A percentile compares a stretch with the other conserved stretches of the same genome.
These are phyloP conservation scores for Pachypanchax playfairii DNA, from an alignment of 2,113 vertebrate species.

Conservation along the genomic window DNA sequence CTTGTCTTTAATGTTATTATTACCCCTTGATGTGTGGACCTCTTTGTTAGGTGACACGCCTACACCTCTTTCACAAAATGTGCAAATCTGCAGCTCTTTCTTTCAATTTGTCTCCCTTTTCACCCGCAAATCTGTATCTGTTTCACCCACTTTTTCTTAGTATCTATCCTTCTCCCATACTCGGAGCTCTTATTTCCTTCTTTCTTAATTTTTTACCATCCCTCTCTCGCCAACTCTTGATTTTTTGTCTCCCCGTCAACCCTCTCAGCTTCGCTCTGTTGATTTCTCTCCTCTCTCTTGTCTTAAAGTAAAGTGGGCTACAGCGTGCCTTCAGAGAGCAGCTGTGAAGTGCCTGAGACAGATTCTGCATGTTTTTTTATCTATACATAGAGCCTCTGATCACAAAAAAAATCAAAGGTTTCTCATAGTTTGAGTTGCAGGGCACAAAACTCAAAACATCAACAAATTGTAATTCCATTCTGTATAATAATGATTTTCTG, in stretches of 20 bases:
- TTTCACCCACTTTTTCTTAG: neutral
- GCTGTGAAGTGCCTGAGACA: conserved; percentile 10
- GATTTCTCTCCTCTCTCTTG: conserved; percentile 37
- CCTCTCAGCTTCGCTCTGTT: conserved; percentile 50
- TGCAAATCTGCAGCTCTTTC: neutral
- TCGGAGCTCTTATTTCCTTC: neutral
- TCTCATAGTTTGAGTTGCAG: conserved; percentile 34
- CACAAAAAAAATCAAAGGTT: conserved; percentile 52
- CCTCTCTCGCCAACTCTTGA: conserved; percentile 24
- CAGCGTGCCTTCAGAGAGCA: conserved; percentile 45
- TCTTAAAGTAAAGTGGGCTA: conserved; percentile 62
- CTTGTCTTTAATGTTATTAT: neutral
- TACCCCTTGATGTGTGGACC: conserved; percentile 34
- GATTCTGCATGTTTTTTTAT: conserved; percentile 22
- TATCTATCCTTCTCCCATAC: neutral
- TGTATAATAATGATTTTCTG: conserved; percentile 14
- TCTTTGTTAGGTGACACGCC: conserved; percentile 32
- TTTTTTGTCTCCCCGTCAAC: conserved; percentile 49
- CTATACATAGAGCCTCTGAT: conserved; percentile 59
- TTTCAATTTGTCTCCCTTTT: conserved; percentile 20
- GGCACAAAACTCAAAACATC: conserved; percentile 7
- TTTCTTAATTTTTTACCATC: conserved; percentile 46
- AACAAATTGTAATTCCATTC: conserved; percentile 5
- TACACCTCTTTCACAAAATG: conserved; percentile 19
- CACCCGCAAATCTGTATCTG: conserved; percentile 27